Evolutionary conservation across 2,113 vertebrate species (phyloP), one percentile per base, ranked within the genome.

Genomic region (Boleophthalmus pectinirostris): DNA sequence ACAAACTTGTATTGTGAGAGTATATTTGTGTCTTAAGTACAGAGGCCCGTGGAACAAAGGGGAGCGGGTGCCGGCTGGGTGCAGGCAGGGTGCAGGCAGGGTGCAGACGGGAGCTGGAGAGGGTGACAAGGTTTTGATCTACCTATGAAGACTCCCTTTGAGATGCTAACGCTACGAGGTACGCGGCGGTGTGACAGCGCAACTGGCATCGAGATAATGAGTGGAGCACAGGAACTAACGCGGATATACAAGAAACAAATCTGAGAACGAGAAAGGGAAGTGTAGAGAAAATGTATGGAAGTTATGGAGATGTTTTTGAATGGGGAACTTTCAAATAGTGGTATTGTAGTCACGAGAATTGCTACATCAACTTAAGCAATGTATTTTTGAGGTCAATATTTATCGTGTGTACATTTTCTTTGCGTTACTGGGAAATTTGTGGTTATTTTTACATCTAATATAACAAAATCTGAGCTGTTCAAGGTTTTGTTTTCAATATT

Each of bases 181-280:
- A 73, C 80, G 61, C 74, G 79, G 38, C 77, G 74, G 75, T 46
- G 77, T 23, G 35, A 68, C 79, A 29, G 72, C 82, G 74, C 54
- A 18, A 75, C 69, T 1, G 7, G 75, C 81, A 69, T 61, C 56
- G 61, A 49, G 23, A 73, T 88, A 87, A 87, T 85, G 77, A 88
- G 78, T 83, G 20, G 14, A n/a, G 46, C 49, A 16, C 43, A 80
- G 56, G 66, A 57, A 51, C 53, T 53, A 69, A 72, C 29, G 21
- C 15, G 18, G 49, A 15, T 6, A 6, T 43, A 11, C 38, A 43
- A 43, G 38, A 43, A 43, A 43, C 38, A 43, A 43, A 43, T 10
- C 8, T 43, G 38, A 43, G 18, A 14, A 51, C 5, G 16, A 20
- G 4, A 6, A 18, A 13, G 54, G 21, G 12, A 23, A 20, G 18